Base-by-base conservation (phyloP, 2,113 vertebrate genomes). In the Lasiurus cinereus region DNA sequence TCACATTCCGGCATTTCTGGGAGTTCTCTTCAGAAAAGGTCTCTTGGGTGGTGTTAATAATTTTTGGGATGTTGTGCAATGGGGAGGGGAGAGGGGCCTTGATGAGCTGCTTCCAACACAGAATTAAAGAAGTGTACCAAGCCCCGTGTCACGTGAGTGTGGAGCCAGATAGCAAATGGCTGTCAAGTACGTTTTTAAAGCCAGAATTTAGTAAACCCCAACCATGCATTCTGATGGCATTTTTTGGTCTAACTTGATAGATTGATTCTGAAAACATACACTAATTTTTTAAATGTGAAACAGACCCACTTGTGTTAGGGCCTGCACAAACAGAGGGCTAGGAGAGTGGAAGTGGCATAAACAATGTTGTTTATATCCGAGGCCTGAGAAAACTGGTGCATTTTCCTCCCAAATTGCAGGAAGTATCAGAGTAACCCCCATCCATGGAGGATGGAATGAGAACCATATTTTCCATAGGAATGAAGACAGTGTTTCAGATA, bases 341-440 rank as follows among this genome's bases (percentile, higher is more conserved):
- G 92, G 96, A 97, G 93, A 88, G 96, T 93, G 69, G 19, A 96
- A 96, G 96, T 79, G 97, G 93, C 21, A 54, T 95, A 93, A 96
- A 94, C 97, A 97, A 77, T 91, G 83, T 98, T 95, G 92, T 95
- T 97, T 97, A 96, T 94, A 96, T 94, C 84, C 67, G 14, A 97
- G 93, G 96, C 91, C 94, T 94, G 95, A 97, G 96, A 96, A 97
- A 96, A 96, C 80, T 59, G 59, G 83, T 96, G 91, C 46, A 67
- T 85, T 96, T 96, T 93, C 95, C 97, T 97, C 90, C 97, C 96
- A 98, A 98, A 97, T 97, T 98, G 94, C 97, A 96, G 96, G 96
- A 97, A 98, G 94, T 96, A 95, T 97, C 97, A 90, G 96, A 95
- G 97, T 96, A 97, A 96, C 93, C 94, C 87, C 89, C 96, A 97